Base-by-base conservation (phyloP, 1,140 invertebrate species). In the Drosophila auraria region DNA sequence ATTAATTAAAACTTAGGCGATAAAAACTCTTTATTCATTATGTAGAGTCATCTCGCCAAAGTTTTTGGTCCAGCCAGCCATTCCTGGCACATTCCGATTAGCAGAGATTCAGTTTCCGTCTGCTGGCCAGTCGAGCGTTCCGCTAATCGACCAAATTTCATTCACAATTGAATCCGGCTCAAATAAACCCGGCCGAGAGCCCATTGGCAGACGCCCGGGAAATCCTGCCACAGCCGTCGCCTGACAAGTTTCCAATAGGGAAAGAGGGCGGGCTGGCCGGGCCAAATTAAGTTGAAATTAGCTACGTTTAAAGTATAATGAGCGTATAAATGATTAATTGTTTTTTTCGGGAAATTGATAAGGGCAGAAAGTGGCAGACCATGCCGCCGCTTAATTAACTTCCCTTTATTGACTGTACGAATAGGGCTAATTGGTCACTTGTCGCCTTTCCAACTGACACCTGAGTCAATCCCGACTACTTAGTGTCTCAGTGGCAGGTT, bases 321-420 rank as follows among this genome's bases (percentile, higher is more conserved):
- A 86, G 82, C 70, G 82, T 75, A 71, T 86, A 86, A 82, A 82
- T 86, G 82, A 86, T 86, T 87, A 86, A 86, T 86, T 86, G 59
- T 63, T 62, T 84, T 84, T 80, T 83, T 49, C 57, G 44, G 50
- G 44, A 73, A 84, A 84, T 80, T 84, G 82, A 86, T 86, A 74
- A 69, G 42, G 73, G 57, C 57, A 54, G 54, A 44, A 59, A 58
- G 33, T n/a, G 36, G 54, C 20, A 12, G 40, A 5, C 23, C 44
- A 15, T 25, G 53, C 51, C 27, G 61, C 20, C 68, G 45, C 64
- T 84, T 79, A 86, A 86, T 86, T 86, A 86, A 82, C 61, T 82
- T 38, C 20, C n/a, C 62, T 73, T 78, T 79, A 86, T 86, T 86
- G 82, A 72, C 69, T 78, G 58, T 58, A 62, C 60, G 51, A 74